Evolutionary conservation across 2,797 vertebrate genomes (phyloP).

Genomic region (Otolemur crassicaudatus): DNA sequence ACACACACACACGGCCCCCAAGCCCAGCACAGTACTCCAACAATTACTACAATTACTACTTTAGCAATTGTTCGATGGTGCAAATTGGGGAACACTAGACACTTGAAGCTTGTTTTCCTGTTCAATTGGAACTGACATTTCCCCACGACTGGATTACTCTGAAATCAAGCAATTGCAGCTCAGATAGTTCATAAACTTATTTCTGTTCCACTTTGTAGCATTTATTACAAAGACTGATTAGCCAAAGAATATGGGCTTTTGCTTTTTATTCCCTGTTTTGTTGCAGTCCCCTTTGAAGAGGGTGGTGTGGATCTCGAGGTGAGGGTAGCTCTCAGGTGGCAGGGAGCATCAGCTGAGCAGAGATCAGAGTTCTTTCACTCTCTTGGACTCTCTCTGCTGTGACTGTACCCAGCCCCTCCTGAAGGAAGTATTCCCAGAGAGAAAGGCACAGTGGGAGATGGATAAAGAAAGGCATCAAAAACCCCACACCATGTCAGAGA

Average conservation of each 20-base stretch:
- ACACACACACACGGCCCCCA: not conserved
- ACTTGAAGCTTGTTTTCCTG: conserved; percentile 60
- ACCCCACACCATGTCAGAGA: rapidly evolving
- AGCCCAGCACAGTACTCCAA: not conserved
- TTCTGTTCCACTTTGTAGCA: conserved; percentile 61
- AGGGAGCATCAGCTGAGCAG: not conserved
- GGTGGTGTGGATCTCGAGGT: not conserved
- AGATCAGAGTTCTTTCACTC: not conserved
- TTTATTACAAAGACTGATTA: conserved; percentile 73
- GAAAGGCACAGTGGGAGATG: not conserved
- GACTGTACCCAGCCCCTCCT: not conserved
- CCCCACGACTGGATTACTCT: conserved; percentile 62
- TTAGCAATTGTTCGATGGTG: rapidly evolving
- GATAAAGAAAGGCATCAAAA: not conserved
- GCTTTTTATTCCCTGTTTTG: conserved; percentile 65
- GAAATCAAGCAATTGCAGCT: conserved; percentile 60
- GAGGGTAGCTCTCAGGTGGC: not conserved
- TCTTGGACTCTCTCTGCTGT: not conserved
- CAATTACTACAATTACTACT: not conserved
- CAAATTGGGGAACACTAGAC: not conserved
- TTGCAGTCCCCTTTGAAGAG: conserved; percentile 47
- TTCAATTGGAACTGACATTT: conserved; percentile 57
- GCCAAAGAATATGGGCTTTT: conserved; percentile 62
- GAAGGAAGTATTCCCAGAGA: not conserved
- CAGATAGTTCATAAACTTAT: conserved; percentile 68